Evolutionary conservation across 2,797 vertebrate genomes (phyloP).

Genomic region (Premnoplex brunnescens): DNA sequence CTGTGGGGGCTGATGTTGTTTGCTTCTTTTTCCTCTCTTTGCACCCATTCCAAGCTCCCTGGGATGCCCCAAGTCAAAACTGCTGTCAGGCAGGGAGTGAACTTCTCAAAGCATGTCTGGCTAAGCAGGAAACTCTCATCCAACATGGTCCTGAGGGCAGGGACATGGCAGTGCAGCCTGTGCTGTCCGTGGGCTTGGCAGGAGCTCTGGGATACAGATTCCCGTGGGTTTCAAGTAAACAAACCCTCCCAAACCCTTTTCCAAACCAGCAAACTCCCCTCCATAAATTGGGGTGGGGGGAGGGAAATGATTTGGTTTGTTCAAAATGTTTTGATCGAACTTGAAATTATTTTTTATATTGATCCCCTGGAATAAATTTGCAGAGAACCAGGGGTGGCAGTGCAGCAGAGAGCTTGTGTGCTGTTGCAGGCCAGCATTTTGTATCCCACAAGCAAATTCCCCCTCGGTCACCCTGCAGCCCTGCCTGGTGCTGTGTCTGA

Average conservation of each 20-base stretch:
- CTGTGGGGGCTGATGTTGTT: background rate
- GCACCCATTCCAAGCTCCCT: background rate
- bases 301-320: background rate
- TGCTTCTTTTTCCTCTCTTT: background rate
- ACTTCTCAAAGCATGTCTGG: background rate
- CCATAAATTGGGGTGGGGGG: background rate
- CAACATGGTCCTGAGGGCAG: background rate
- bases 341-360: background rate
- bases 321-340: background rate
- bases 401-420: background rate
- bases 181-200: background rate
- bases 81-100: background rate
- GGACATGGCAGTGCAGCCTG: background rate
- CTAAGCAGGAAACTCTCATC: background rate
- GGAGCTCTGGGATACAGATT: background rate
- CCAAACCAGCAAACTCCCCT: background rate
- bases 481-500: background rate
- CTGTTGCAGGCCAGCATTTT: background rate
- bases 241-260: background rate
- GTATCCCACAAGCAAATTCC: background rate
- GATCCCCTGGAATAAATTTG: background rate
- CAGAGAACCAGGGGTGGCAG: background rate
- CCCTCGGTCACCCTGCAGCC: background rate
- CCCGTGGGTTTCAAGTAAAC: background rate
- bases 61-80: background rate